Conservation (phyloP, 2,797 vertebrate genomes). For the Gouania willdenowi region DNA sequence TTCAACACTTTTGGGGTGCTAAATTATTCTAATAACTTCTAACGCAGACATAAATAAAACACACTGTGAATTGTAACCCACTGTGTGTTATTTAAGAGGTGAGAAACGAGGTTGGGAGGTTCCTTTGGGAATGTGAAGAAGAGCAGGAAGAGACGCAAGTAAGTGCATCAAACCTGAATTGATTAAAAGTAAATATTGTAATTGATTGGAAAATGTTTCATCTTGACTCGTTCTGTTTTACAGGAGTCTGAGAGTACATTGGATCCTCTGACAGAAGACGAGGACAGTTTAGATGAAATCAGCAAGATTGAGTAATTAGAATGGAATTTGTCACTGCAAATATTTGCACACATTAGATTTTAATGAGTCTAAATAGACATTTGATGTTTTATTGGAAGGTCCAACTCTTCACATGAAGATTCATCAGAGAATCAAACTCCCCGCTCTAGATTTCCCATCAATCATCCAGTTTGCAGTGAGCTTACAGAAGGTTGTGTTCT, state of each 20-base stretch:
- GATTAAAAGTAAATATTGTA: too few relatives aligned
- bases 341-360: background rate
- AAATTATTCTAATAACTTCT: too few relatives aligned
- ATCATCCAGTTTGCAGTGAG: slow-evolving; percentile 77
- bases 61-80: background rate
- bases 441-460: slow-evolving; percentile 49
- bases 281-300: slow-evolving; percentile 3
- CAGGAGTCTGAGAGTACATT: slow-evolving; percentile 10
- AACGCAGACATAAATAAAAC: too few relatives aligned
- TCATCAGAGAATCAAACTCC: slow-evolving; percentile 26
- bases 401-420: too few relatives aligned
- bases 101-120: slow-evolving; percentile 76
- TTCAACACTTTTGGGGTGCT: too few relatives aligned
- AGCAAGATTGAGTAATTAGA: slow-evolving; percentile 20
- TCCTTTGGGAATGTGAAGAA: slow-evolving; percentile 86
- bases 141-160: slow-evolving; percentile 53
- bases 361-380: background rate
- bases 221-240: slow-evolving; percentile 3
- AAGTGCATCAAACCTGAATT: background rate
- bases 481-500: too few relatives aligned
- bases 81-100: slow-evolving; percentile 75
- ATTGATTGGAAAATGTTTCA: too few relatives aligned
- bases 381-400: too few relatives aligned
- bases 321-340: background rate
- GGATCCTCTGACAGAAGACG: slow-evolving; percentile 6